Conservation (phyloP, 1,140 invertebrate species). For the Asbolus verrucosus region DNA sequence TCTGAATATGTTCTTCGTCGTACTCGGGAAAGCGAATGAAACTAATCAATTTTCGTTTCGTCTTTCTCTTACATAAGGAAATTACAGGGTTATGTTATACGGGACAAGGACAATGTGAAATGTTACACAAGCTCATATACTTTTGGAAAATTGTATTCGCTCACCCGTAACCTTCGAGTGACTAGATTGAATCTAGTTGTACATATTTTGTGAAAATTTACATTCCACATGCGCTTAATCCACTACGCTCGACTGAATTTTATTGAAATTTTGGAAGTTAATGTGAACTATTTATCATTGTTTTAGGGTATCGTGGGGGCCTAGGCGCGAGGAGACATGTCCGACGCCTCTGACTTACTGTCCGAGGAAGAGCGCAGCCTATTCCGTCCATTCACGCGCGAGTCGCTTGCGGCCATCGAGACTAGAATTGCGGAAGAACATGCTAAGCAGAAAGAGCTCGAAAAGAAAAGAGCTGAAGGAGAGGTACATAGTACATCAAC, state of each 20-base stretch:
- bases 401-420: slow-evolving; percentile 94
- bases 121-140: neutral
- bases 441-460: slow-evolving; percentile 95
- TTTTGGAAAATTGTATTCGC: neutral
- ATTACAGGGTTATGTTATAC: slow-evolving; percentile 9
- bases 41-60: slow-evolving; percentile 15
- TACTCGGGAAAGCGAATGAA: slow-evolving; percentile 17
- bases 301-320: slow-evolving; percentile 66
- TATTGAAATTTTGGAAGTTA: too few relatives aligned
- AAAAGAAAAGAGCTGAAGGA: slow-evolving; percentile 95
- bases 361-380: slow-evolving; percentile 93
- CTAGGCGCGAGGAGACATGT: slow-evolving; percentile 73
- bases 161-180: neutral
- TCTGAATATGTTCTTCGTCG: slow-evolving; percentile 1
- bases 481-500: slow-evolving; percentile 74
- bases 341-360: slow-evolving; percentile 89
- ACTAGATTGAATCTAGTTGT: too few relatives aligned
- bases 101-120: slow-evolving; percentile 25
- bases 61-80: slow-evolving; percentile 1
- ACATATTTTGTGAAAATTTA: too few relatives aligned
- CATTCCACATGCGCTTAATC: too few relatives aligned
- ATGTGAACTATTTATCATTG: neutral
- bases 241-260: too few relatives aligned
- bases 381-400: slow-evolving; percentile 98
- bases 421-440: slow-evolving; percentile 92